phyloP scores from a whole-genome alignment of 2,888 invertebrate genomes.

The Elgonia sp. region DNA sequence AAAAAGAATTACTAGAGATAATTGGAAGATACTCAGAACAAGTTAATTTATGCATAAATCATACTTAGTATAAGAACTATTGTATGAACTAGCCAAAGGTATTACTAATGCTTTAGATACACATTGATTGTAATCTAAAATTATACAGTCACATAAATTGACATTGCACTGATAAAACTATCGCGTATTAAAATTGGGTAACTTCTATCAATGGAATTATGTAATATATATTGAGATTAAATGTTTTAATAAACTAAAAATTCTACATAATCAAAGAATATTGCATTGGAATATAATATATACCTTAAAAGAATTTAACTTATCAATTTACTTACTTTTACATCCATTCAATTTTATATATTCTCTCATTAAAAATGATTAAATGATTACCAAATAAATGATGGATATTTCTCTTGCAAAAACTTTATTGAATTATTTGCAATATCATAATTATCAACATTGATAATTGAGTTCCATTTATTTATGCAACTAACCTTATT shows the following conservation, averaged over 20 bases:
- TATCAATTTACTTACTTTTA: not conserved
- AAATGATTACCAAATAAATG: conserved; percentile 35
- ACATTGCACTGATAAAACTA: not conserved
- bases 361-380: conserved; percentile 13
- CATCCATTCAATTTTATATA: too few species aligned
- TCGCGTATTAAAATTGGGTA: conserved; percentile 43
- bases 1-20: too few species aligned
- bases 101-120: conserved; percentile 48
- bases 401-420: conserved; percentile 36
- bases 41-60: too few species aligned
- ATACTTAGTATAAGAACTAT: not conserved
- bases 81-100: conserved; percentile 39
- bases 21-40: too few species aligned
- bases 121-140: conserved; percentile 39
- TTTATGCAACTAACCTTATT: conserved; percentile 70
- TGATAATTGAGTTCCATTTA: conserved; percentile 62
- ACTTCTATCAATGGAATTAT: conserved; percentile 31
- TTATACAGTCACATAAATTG: conserved; percentile 37
- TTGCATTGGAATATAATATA: not conserved
- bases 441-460: conserved; percentile 61
- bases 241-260: not conserved
- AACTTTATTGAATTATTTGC: conserved; percentile 64
- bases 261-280: not conserved
- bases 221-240: not conserved
- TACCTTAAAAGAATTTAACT: not conserved